Evolutionary conservation across 2,888 invertebrate species (phyloP).

Genomic region (Scaptomyza cyrtandrae): DNA sequence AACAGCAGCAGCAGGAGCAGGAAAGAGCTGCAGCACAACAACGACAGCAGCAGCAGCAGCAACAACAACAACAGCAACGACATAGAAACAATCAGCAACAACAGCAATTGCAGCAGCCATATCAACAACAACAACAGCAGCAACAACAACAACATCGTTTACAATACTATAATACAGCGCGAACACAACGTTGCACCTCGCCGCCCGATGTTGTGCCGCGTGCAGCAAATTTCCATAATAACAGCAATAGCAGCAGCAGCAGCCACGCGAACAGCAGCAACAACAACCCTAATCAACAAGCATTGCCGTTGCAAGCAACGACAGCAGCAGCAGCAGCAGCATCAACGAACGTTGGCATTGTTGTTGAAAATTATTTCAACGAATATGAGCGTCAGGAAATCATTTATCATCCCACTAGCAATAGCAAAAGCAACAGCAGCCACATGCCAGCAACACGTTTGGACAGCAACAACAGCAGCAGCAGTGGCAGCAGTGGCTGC

Average conservation of each 20-base stretch:
- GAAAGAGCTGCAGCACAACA: constrained; percentile 43
- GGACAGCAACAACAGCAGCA: constrained; percentile 17
- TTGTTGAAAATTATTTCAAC: constrained; percentile 84
- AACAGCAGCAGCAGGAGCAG: constrained; percentile 56
- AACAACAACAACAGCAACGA: constrained; percentile 64
- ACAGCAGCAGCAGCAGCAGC: constrained; percentile 34
- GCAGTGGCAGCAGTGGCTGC: constrained; percentile 37
- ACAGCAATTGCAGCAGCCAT: constrained; percentile 67
- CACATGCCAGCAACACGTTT: constrained; percentile 57
- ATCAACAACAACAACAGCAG: constrained; percentile 61
- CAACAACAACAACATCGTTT: constrained; percentile 58
- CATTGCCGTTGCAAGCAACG: constrained; percentile 43
- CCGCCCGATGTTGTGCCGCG: constrained; percentile 83
- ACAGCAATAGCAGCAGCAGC: constrained; percentile 30
- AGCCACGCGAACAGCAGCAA: constrained; percentile 43
- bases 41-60: constrained; percentile 63
- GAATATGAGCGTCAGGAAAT: constrained; percentile 84
- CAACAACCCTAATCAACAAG: constrained; percentile 44
- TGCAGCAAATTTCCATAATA: constrained; percentile 77
- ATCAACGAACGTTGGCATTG: constrained; percentile 71
- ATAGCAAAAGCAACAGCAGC: constrained; percentile 46
- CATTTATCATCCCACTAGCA: constrained; percentile 76
- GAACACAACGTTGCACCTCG: constrained; percentile 80
- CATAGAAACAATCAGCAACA: constrained; percentile 67
- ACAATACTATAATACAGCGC: constrained; percentile 60